Evolutionary conservation across 2,113 vertebrate species (phyloP).

Genomic region (Crotalus helleri): DNA sequence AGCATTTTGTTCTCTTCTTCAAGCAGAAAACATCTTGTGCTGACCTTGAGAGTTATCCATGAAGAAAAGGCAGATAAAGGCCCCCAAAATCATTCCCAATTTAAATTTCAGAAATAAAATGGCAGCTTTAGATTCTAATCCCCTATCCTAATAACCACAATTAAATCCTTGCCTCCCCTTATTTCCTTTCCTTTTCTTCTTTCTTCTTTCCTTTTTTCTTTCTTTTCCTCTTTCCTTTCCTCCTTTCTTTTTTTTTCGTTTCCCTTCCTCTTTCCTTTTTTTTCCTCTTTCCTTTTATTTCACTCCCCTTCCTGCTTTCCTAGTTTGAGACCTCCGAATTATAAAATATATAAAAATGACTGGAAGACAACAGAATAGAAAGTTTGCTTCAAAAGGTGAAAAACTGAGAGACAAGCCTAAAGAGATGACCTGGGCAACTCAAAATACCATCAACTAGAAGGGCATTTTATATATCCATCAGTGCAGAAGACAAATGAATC

Average conservation of each 20-base stretch:
- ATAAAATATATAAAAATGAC: not conserved
- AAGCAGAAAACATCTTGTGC: not conserved
- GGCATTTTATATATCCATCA: slow-evolving; percentile 59
- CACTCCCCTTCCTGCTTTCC: not conserved
- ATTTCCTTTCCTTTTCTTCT: not conserved
- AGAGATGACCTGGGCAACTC: not conserved
- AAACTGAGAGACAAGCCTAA: not conserved
- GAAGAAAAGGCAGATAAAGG: not conserved
- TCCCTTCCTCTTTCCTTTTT: not conserved
- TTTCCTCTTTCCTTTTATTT: not conserved
- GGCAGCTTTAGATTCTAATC: not conserved
- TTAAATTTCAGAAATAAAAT: not conserved
- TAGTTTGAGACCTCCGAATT: not conserved
- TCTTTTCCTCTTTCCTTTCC: not conserved
- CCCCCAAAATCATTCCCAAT: not conserved
- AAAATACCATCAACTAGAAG: slow-evolving; percentile 49
- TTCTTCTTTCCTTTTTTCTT: not conserved
- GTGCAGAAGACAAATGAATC: slow-evolving; percentile 34
- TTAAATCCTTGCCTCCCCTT: not conserved
- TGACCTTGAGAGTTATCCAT: not conserved
- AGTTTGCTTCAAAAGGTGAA: not conserved
- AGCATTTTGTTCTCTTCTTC: not conserved
- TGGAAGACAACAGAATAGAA: not conserved
- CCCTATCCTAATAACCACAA: not conserved
- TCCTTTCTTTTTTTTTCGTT: not conserved